Conservation (phyloP, 2,888 invertebrate genomes). For the Agrochola macilenta region DNA sequence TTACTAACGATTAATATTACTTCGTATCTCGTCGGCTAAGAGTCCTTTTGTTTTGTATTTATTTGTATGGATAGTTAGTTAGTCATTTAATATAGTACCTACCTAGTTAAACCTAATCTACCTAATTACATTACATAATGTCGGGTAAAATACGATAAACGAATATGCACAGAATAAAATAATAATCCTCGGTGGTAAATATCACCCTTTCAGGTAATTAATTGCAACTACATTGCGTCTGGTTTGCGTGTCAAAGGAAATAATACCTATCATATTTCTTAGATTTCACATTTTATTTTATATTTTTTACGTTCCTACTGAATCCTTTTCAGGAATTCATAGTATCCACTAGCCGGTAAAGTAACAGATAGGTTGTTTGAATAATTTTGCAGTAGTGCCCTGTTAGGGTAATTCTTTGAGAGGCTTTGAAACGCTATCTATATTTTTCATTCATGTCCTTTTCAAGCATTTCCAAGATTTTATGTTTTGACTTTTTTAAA, state of each 20-base stretch:
- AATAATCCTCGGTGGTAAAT: background rate
- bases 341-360: too few species aligned
- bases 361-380: background rate
- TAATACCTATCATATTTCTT: background rate
- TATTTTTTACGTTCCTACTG: background rate
- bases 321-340: background rate
- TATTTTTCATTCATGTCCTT: background rate
- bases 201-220: background rate
- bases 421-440: background rate
- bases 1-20: background rate
- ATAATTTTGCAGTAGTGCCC: background rate
- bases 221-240: too few species aligned
- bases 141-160: background rate
- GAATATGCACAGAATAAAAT: background rate
- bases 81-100: too few species aligned
- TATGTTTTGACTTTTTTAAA: background rate
- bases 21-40: too few species aligned
- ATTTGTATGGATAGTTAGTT: too few species aligned
- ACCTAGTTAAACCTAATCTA: too few species aligned
- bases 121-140: background rate
- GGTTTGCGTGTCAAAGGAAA: background rate
- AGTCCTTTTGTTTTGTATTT: too few species aligned
- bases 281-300: background rate
- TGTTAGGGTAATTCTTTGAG: background rate
- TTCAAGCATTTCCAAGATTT: background rate